Conservation (phyloP, 2,797 vertebrate species). For the Loris lydekkerianus region DNA sequence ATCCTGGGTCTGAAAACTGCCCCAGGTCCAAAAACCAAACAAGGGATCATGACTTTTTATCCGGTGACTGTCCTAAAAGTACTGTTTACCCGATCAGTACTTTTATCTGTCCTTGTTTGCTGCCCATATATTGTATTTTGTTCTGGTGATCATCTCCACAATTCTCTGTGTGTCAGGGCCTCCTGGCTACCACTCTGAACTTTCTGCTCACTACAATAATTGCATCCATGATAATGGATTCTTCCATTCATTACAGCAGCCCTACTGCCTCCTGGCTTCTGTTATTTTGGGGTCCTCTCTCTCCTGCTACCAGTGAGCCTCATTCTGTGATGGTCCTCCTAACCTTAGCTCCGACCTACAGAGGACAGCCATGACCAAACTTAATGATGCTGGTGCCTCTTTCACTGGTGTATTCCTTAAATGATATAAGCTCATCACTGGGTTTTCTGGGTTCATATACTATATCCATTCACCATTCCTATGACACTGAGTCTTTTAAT, state of each 20-base stretch:
- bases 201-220: neutral
- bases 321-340: neutral
- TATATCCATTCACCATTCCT: neutral
- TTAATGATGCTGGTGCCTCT: neutral
- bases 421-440: neutral
- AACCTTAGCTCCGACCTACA: neutral
- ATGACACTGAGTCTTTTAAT: neutral
- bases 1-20: neutral
- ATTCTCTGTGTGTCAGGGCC: neutral
- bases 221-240: neutral
- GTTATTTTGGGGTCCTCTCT: neutral
- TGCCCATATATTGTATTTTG: neutral
- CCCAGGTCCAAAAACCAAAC: neutral
- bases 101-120: neutral
- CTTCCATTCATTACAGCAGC: neutral
- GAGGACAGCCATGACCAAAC: neutral
- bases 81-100: neutral
- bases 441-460: neutral
- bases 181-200: neutral
- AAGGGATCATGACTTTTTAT: neutral
- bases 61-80: neutral
- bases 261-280: neutral
- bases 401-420: neutral
- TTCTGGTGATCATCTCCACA: neutral
- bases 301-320: neutral